phyloP scores from a whole-genome alignment of 2,888 invertebrate genomes.

The Campoletis raptor region DNA sequence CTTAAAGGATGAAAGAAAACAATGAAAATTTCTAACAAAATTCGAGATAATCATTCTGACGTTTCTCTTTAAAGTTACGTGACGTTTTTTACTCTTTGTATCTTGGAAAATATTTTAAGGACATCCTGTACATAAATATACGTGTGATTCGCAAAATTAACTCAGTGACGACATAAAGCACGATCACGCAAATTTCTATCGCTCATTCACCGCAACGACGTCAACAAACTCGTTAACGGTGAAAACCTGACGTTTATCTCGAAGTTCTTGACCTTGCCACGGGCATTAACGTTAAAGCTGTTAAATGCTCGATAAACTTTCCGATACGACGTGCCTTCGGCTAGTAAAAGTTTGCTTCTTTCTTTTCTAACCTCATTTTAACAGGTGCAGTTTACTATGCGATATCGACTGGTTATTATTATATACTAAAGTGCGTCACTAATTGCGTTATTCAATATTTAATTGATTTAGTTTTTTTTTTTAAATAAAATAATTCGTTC shows the following conservation, averaged over 20 bases:
- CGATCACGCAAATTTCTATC: conserved; percentile 49
- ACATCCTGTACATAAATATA: background rate
- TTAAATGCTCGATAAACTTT: conserved; percentile 54
- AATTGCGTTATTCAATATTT: background rate
- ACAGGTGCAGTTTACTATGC: background rate
- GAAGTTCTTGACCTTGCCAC: conserved; percentile 54
- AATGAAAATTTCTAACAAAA: background rate
- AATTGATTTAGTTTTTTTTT: background rate
- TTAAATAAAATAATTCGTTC: background rate
- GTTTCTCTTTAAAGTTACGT: background rate
- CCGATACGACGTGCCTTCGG: background rate
- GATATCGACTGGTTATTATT: background rate
- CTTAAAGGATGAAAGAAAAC: background rate
- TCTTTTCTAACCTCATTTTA: conserved; percentile 21
- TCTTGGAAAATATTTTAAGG: background rate
- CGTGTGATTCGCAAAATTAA: conserved; percentile 19
- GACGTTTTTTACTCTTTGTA: background rate
- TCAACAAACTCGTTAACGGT: conserved; percentile 62
- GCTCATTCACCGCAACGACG: conserved; percentile 30
- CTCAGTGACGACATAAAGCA: conserved; percentile 9
- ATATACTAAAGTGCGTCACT: background rate
- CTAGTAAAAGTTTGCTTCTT: conserved; percentile 23
- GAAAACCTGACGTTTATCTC: conserved; percentile 37
- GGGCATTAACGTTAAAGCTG: conserved; percentile 22
- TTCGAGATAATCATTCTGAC: background rate